phyloP scores from a whole-genome alignment of 2,113 vertebrate species.

The Channa maculata region DNA sequence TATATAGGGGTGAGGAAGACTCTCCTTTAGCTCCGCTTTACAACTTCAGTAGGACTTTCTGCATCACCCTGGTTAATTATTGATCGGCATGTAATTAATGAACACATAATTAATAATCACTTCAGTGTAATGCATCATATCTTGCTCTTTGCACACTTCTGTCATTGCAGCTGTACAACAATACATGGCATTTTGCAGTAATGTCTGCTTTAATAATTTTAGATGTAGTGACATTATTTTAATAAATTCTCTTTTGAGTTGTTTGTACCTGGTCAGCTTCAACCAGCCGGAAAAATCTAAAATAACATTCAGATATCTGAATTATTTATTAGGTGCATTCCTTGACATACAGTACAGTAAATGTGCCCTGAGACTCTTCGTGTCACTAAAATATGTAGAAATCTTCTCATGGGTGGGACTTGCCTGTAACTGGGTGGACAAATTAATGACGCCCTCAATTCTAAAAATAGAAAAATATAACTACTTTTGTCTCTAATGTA shows the following conservation, averaged over 20 bases:
- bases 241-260: neutral
- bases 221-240: neutral
- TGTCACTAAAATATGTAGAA: neutral
- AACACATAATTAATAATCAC: slow-evolving; percentile 12
- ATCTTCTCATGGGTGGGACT: neutral
- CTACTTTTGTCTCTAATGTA: neutral
- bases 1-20: neutral
- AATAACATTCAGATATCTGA: slow-evolving; percentile 19
- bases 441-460: neutral
- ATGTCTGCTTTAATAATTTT: neutral
- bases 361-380: neutral
- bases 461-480: neutral
- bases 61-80: slow-evolving; percentile 4
- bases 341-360: neutral
- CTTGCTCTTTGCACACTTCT: neutral
- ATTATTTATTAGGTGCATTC: slow-evolving; percentile 10
- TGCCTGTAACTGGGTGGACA: neutral
- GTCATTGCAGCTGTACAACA: neutral
- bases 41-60: neutral
- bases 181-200: neutral
- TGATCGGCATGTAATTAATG: neutral
- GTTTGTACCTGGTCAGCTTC: neutral
- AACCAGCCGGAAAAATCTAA: neutral
- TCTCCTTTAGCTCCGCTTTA: neutral
- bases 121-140: neutral